Evolutionary conservation across 2,797 vertebrate genomes (phyloP).

Genomic region (Trichosurus vulpecula): DNA sequence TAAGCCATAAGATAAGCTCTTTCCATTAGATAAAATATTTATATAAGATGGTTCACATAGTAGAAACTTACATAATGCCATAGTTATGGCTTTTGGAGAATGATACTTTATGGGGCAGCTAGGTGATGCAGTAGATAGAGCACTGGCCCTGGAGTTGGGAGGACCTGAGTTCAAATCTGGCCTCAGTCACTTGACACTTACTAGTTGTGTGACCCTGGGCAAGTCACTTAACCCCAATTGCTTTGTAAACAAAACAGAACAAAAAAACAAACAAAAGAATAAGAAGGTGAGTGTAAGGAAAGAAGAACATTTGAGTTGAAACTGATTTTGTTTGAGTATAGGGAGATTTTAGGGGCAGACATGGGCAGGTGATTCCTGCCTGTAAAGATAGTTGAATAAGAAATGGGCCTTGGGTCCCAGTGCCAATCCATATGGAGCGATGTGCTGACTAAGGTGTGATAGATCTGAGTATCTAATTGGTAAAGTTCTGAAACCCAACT

Average conservation of each 20-base stretch:
- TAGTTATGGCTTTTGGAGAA: neutral
- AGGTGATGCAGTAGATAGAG: neutral
- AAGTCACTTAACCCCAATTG: too few relatives aligned
- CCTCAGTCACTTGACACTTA: too few relatives aligned
- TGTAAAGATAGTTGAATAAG: neutral
- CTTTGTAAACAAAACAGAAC: too few relatives aligned
- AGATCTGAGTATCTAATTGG: neutral
- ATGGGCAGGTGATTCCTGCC: neutral
- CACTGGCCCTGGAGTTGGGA: too few relatives aligned
- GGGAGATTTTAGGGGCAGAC: neutral
- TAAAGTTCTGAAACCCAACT: neutral
- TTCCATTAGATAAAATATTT: neutral
- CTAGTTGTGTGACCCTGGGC: too few relatives aligned
- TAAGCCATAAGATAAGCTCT: neutral
- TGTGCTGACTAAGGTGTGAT: neutral
- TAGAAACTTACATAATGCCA: neutral
- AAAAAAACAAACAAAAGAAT: too few relatives aligned
- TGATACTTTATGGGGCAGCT: neutral
- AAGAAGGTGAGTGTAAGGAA: too few relatives aligned
- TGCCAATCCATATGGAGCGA: neutral
- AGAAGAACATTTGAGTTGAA: neutral
- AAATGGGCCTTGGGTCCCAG: neutral
- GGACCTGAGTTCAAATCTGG: too few relatives aligned
- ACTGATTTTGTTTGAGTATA: neutral
- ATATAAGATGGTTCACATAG: neutral